Conservation (phyloP, 2,113 vertebrate genomes). For the Ceratotherium simum region DNA sequence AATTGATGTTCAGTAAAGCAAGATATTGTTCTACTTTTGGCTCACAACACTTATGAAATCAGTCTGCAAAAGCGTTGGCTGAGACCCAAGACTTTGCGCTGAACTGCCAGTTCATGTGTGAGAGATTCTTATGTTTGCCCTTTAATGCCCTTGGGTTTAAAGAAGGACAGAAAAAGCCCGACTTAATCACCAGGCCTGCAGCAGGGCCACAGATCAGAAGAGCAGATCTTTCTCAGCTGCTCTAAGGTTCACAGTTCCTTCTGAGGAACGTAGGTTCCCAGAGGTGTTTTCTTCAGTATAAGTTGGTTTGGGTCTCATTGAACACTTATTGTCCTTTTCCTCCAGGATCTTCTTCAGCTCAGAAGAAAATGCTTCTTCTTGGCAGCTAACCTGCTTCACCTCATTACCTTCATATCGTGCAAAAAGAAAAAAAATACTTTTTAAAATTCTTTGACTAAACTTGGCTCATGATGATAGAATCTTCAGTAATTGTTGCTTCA, state of each 20-base stretch:
- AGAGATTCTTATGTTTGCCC: conserved; percentile 48
- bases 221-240: background rate
- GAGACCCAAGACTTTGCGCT: conserved; percentile 35
- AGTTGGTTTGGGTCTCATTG: background rate
- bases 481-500: background rate
- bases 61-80: conserved; percentile 44
- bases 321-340: background rate
- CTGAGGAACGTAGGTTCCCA: background rate
- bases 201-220: background rate
- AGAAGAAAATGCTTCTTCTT: conserved; percentile 3
- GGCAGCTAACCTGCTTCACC: background rate
- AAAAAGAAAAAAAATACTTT: background rate
- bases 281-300: conserved; percentile 26
- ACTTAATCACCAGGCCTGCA: conserved; percentile 27
- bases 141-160: conserved; percentile 37
- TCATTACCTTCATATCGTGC: background rate
- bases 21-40: background rate
- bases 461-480: background rate
- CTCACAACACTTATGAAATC: background rate
- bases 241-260: conserved; percentile 7
- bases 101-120: conserved; percentile 15
- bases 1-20: conserved; percentile 42
- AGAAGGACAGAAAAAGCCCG: background rate
- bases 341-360: conserved; percentile 28
- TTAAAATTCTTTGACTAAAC: conserved; percentile 4